These are phyloP conservation scores for Drosophila mayaguana DNA, from an alignment of 2,888 invertebrate species.

Conservation along the genomic window DNA sequence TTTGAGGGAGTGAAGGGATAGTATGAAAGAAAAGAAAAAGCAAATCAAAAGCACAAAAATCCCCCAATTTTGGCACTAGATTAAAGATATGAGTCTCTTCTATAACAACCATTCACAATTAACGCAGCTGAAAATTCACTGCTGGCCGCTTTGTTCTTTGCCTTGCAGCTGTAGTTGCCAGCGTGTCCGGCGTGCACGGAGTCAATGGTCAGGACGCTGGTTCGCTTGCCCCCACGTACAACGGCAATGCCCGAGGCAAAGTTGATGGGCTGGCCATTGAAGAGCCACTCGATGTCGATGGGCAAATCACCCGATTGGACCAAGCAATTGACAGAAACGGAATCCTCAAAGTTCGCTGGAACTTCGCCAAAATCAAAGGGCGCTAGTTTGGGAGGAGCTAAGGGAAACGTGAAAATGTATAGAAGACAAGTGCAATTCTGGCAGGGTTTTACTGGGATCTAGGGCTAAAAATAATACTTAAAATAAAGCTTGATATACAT, in stretches of 20 bases:
- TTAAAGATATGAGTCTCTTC: not conserved
- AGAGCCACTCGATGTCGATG: conserved; percentile 89
- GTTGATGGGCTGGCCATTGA: conserved; percentile 84
- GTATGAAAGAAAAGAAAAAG: not conserved
- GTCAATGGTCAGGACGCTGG: conserved; percentile 88
- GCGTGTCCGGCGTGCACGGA: conserved; percentile 89
- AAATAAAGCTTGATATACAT: not conserved
- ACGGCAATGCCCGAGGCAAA: conserved; percentile 86
- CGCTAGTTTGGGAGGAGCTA: conserved; percentile 91
- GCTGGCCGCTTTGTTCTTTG: conserved; percentile 86
- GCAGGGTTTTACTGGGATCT: conserved; percentile 1
- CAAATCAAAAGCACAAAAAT: conserved; percentile 34
- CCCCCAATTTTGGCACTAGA: no score
- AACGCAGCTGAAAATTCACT: conserved; percentile 89
- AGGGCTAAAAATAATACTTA: not conserved
- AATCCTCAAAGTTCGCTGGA: conserved; percentile 89
- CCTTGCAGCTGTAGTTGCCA: conserved; percentile 92
- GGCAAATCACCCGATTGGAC: conserved; percentile 90
- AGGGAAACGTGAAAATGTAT: not conserved
- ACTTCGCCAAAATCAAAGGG: conserved; percentile 91
- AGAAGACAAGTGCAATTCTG: not conserved
- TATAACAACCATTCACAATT: conserved; percentile 88
- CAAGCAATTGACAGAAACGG: conserved; percentile 89
- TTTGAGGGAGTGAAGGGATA: conserved; percentile 8
- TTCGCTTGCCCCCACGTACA: conserved; percentile 87